Base-by-base conservation (phyloP, 2,797 vertebrate genomes). In the Sebastes taczanowskii region DNA sequence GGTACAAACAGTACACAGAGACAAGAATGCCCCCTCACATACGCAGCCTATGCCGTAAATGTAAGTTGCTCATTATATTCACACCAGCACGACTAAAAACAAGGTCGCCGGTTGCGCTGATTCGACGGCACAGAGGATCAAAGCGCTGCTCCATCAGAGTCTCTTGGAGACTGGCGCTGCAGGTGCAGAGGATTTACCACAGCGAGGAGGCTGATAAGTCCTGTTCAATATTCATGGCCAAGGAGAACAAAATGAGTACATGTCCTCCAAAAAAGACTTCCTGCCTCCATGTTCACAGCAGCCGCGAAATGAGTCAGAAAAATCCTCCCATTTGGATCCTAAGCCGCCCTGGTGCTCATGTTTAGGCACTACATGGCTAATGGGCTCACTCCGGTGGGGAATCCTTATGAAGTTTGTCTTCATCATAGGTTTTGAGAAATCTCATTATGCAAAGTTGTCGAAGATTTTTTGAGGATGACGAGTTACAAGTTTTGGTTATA, bases 171-270 rank as follows among this genome's bases (percentile, higher is more conserved):
- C 69, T 8, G 32, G 42, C 78, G 5, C 88, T 82, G 88, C 90
- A 89, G 92, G 91, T 90, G 88, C 77, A 61, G 71, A 80, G 81
- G 88, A 90, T 88, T 89, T 89, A 83, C 81, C 80, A 7, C 86
- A 82, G 85, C 34, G 25, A 71, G 82, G 67, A 70, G 32, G 67
- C 85, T 30, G 22, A 80, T 88, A 86, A 91, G 84, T 87, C 89
- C 86, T 78, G 82, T 71, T 90, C 77, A 56, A 86, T 87, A 93
- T 92, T 88, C 89, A 92, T 74, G 69, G 29, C 3, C 1, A 60
- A 89, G 65, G 46, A 73, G 83, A 87, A 81, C 80, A 82, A 88
- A 85, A 83, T 79, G 72, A 89, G 74, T 9, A 14, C 29, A 35
- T 18, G 79, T 88, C 77, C 88, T 88, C 77, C 61, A 42, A 80